Conservation (phyloP, 1,140 invertebrate species). For the Wiebesia pumilae region DNA sequence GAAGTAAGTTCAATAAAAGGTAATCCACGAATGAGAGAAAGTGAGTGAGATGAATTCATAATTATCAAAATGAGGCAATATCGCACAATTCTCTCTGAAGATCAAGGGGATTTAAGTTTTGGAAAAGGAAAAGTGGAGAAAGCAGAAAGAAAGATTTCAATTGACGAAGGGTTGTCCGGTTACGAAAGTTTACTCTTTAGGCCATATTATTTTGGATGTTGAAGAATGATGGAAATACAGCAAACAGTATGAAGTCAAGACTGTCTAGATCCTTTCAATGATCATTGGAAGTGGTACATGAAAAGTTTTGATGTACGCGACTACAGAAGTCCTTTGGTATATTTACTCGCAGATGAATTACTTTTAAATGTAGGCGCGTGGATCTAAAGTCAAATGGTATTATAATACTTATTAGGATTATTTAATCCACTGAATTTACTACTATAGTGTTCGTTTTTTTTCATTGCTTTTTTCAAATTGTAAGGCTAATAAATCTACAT, state of each 20-base stretch:
- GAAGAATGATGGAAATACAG: neutral
- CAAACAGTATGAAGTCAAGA: neutral
- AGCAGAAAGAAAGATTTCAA: neutral
- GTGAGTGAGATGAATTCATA: constrained; percentile 31
- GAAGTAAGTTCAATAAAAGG: constrained; percentile 11
- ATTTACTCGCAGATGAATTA: constrained; percentile 33
- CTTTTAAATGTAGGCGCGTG: constrained; percentile 9
- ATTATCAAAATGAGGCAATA: constrained; percentile 28
- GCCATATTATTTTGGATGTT: neutral
- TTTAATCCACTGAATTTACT: neutral
- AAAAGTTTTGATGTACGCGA: constrained; percentile 34
- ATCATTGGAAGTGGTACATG: constrained; percentile 36
- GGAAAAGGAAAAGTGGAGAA: neutral
- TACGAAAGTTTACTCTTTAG: constrained; percentile 10
- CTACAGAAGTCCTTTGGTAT: constrained; percentile 13
- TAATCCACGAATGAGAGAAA: constrained; percentile 31
- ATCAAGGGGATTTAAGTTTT: constrained; percentile 41
- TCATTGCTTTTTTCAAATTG: neutral
- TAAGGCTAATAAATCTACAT: neutral
- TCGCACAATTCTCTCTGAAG: constrained; percentile 6
- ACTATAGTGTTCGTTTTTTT: too few relatives aligned
- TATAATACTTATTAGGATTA: constrained; percentile 38
- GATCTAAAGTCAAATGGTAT: constrained; percentile 31
- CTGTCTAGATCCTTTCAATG: constrained; percentile 16
- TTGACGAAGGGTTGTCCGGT: constrained; percentile 18